Evolutionary conservation across 2,888 invertebrate genomes (phyloP), one percentile per base, ranked within the genome.

Genomic region (Selenia dentaria): DNA sequence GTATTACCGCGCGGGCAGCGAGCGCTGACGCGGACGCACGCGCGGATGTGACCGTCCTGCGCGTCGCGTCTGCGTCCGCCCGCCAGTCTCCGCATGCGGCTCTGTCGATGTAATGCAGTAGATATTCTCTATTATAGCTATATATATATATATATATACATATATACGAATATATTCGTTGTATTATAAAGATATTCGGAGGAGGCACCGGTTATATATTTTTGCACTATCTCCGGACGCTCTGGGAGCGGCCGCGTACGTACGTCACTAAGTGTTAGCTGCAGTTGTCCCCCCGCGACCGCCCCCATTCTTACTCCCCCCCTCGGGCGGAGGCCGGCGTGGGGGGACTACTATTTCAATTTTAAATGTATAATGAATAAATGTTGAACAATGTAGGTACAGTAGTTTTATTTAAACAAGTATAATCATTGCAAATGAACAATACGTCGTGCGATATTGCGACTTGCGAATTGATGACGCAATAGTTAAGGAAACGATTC

Each of bases 141-240:
- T 76, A 75, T 71, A 69, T 78, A 73, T 77, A 22, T 2, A 3
- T 22, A 22, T 22, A 22, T 22, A 6, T 22, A 22, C 6, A 16
- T 4, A 74, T 60, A 47, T 59, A 74, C 68, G 18, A 20, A 12
- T 40, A 40, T 12, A 10, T 10, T 10, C 25, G 16, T 64, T 61
- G 16, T 67, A 67, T 65, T 67, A 64, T 67, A 61, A 59, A 61
- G 40, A 56, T 39, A 49, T 44, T 45, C 51, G 56, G 57, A 57
- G 54, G 59, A 56, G 56, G 64, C 83, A 83, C 83, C 74, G 72
- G 83, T 83, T 83, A 83, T 83, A 84, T 84, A 85, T 85, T 85
- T 84, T 84, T 85, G 84, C 85, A 84, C 84, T 54, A 61, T 68
- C 62, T 67, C 28, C 55, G 58, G 57, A 57, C 40, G 46, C 50